Evolutionary conservation across 1,140 invertebrate genomes (phyloP).

Genomic region (Amphibalanus amphitrite): DNA sequence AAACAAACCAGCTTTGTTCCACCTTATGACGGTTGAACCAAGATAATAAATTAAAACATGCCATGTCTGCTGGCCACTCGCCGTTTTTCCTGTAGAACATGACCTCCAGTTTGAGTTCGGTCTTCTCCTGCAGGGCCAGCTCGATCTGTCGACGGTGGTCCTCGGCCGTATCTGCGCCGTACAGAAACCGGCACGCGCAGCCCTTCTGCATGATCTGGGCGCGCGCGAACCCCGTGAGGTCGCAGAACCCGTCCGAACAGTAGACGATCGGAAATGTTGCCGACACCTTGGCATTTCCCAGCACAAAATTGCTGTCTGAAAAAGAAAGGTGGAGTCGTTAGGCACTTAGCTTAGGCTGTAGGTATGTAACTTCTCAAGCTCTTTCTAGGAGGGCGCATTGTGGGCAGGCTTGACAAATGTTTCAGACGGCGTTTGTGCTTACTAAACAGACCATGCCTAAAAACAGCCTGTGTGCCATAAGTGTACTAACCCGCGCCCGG

Average conservation of each 20-base stretch:
- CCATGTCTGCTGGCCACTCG: constrained; percentile 30
- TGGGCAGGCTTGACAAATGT: too few relatives aligned
- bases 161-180: constrained; percentile 73
- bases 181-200: constrained; percentile 89
- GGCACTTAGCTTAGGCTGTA: too few relatives aligned
- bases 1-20: too few relatives aligned
- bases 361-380: too few relatives aligned
- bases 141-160: constrained; percentile 78
- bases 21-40: too few relatives aligned
- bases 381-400: too few relatives aligned
- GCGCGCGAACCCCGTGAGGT: constrained; percentile 79
- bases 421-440: too few relatives aligned
- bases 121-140: constrained; percentile 67
- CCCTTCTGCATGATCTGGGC: constrained; percentile 95
- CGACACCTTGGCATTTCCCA: constrained; percentile 88
- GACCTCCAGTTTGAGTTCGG: constrained; percentile 81
- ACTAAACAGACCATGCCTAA: too few relatives aligned
- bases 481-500: too few relatives aligned
- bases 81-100: constrained; percentile 89
- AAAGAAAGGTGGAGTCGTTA: background rate
- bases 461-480: too few relatives aligned
- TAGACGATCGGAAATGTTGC: constrained; percentile 83
- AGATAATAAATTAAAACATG: too few relatives aligned
- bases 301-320: constrained; percentile 92
- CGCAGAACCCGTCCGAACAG: constrained; percentile 94